Percentiles rank a stretch among this genome's conserved stretches.
These are phyloP conservation scores for Clistopyga incitator DNA, from an alignment of 2,888 invertebrate species.

Conservation along the genomic window DNA sequence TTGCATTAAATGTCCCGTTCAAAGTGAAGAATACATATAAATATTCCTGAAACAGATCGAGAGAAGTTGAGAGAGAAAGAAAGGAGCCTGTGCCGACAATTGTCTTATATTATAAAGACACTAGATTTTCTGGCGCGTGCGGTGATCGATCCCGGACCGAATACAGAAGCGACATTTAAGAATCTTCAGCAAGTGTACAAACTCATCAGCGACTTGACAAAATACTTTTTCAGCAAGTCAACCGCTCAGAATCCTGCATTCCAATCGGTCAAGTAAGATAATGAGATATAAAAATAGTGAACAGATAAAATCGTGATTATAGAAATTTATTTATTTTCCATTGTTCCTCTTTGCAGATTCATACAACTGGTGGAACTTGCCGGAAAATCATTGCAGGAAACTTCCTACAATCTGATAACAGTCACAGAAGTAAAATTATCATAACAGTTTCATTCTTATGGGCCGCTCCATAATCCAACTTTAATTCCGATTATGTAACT, in stretches of 20 bases:
- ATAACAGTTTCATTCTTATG: background rate
- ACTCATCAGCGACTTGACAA: constrained; percentile 86
- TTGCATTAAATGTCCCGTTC: background rate
- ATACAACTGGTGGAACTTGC: constrained; percentile 83
- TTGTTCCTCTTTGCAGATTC: constrained; percentile 70
- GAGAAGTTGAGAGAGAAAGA: constrained; percentile 86
- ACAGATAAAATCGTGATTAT: background rate
- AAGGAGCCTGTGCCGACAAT: constrained; percentile 86
- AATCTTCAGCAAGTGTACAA: constrained; percentile 86
- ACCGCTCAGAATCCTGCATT: constrained; percentile 84
- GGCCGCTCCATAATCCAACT: background rate
- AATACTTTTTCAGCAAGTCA: constrained; percentile 86
- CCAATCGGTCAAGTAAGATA: constrained; percentile 85
- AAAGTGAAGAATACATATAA: background rate
- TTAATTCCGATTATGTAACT: background rate
- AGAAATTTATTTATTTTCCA: background rate
- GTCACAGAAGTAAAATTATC: constrained; percentile 85
- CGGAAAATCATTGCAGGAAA: constrained; percentile 86
- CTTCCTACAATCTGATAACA: constrained; percentile 86
- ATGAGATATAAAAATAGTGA: no score
- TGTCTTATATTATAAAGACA: constrained; percentile 86
- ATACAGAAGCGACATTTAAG: constrained; percentile 86
- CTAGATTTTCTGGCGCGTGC: constrained; percentile 85
- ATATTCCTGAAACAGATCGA: constrained; percentile 75
- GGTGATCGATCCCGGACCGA: constrained; percentile 85